Percentiles rank a stretch among this genome's conserved stretches.
Evolutionary conservation across 2,888 invertebrate genomes (phyloP).

Genomic region (Esperia sulphurella): DNA sequence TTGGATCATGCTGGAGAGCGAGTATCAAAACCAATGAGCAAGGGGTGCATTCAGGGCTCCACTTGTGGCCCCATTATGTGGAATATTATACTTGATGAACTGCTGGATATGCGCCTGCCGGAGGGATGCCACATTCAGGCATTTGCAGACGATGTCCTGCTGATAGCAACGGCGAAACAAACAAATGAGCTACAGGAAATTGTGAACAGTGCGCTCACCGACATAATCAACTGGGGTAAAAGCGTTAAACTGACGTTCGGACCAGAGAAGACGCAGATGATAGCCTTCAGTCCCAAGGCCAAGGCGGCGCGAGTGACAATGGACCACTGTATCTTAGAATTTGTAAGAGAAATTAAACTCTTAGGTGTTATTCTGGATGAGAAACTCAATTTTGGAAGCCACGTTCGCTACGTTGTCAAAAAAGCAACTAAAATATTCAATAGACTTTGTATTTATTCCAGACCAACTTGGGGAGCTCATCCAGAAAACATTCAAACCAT

Average conservation of each 20-base stretch:
- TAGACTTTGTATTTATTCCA: neutral
- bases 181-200: neutral
- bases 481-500: conserved; percentile 8
- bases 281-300: conserved; percentile 4
- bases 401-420: neutral
- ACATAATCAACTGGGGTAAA: conserved; percentile 5
- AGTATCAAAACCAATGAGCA: conserved; percentile 12
- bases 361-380: conserved; percentile 2
- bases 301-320: neutral
- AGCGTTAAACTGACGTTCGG: conserved; percentile 11
- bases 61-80: too few species aligned
- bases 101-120: conserved; percentile 8
- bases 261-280: conserved; percentile 4
- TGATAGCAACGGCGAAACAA: conserved; percentile 2
- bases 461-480: conserved; percentile 12
- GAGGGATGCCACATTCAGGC: conserved; percentile 16
- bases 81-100: conserved; percentile 23
- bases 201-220: conserved; percentile 1
- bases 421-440: conserved; percentile 8
- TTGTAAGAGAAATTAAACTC: neutral
- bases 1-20: conserved; percentile 10
- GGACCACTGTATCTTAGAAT: neutral
- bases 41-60: conserved; percentile 26
- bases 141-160: conserved; percentile 18
- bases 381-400: conserved; percentile 6